Conservation (phyloP, 1,140 invertebrate species). For the Ctenoplectra terminalis region DNA sequence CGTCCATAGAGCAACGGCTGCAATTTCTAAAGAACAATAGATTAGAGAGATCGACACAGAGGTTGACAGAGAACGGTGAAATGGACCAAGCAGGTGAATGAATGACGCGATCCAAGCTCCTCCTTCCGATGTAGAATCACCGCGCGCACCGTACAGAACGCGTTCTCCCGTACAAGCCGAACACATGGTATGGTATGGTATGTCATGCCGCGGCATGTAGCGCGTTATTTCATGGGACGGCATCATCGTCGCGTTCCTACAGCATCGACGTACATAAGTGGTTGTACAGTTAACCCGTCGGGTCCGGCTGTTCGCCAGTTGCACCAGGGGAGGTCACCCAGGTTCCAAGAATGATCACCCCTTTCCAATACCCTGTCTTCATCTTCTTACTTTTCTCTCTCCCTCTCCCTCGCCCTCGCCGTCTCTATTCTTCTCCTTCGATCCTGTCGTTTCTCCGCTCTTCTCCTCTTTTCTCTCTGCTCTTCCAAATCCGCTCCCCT, state of each 20-base stretch:
- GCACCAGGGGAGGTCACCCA: constrained; percentile 74
- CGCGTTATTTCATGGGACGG: constrained; percentile 71
- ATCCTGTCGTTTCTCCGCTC: neutral
- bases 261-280: constrained; percentile 73
- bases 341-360: constrained; percentile 72
- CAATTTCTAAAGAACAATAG: constrained; percentile 68
- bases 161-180: constrained; percentile 29
- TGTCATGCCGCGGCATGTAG: constrained; percentile 61
- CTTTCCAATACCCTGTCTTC: constrained; percentile 32
- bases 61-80: constrained; percentile 33
- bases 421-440: constrained; percentile 1
- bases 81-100: constrained; percentile 69
- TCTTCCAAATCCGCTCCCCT: neutral
- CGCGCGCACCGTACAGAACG: constrained; percentile 30
- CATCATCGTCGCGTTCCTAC: constrained; percentile 72
- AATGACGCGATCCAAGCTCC: constrained; percentile 71
- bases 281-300: constrained; percentile 78
- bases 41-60: constrained; percentile 37
- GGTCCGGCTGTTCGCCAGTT: constrained; percentile 67
- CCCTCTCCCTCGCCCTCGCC: neutral
- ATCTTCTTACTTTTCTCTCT: constrained; percentile 23
- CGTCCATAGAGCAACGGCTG: constrained; percentile 33
- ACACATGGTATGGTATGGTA: constrained; percentile 57
- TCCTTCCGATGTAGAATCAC: constrained; percentile 37
- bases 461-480: constrained; percentile 28